Evolutionary conservation across 2,888 invertebrate species (phyloP), one percentile per base, ranked within the genome.

Genomic region (Apamea crenata): DNA sequence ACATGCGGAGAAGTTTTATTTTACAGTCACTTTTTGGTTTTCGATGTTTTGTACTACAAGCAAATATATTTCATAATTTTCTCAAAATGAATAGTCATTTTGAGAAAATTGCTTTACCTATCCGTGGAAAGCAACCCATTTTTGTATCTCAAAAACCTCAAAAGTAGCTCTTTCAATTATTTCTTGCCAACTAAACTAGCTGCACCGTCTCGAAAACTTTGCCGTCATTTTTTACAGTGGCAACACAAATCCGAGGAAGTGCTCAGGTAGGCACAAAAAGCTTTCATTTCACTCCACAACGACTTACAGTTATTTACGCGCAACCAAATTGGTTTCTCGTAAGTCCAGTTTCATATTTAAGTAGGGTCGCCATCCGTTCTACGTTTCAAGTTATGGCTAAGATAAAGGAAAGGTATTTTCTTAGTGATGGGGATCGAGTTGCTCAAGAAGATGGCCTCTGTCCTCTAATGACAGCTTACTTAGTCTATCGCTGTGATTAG

Each of bases 231-330:
- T 87, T 81, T 85, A 29, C 66, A 69, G 53, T 72, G 68, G 75
- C 85, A 85, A 87, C 88, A 85, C 70, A 81, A 88, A 79, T 78
- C 88, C 86, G 70, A 44, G 67, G 73, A 76, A 88, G 84, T 83
- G 88, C 87, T 78, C 81, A 87, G 87, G 87, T 87, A 87, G 89
- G 87, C 87, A 88, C 89, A 84, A 82, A 88, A 88, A 82, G 80
- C 79, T 78, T 84, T 87, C 84, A 87, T 87, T 87, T 87, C 80
- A 76, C 84, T 87, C 85, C 68, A 73, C 84, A 72, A 67, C 82
- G 84, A 87, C 89, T 87, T 88, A 87, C 89, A 82, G 87, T 88
- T 87, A 84, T 87, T 87, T 87, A 82, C 87, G 88, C 87, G 84
- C 76, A 80, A 77, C 80, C 78, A 83, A 87, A 87, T 88, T 88